Evolutionary conservation across 2,888 invertebrate genomes (phyloP), one percentile per base, ranked within the genome.

Genomic region (Shargacucullia verbasci): DNA sequence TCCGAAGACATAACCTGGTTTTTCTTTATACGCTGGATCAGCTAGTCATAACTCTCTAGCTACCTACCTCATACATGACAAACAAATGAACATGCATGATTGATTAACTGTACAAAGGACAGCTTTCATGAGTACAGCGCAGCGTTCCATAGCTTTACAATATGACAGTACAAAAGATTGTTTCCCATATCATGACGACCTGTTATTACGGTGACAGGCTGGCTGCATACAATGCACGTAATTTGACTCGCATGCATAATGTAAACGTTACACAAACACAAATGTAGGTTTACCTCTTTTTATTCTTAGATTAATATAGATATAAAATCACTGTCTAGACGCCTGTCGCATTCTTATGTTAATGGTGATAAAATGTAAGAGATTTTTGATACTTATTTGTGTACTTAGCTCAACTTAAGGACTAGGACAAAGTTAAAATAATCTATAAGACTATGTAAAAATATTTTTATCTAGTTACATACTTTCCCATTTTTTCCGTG

Each of bases 121-220:
- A 4, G 2, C 4, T 20, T 20, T 20, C 2, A 20, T 38, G 29
- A 13, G 37, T 2, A 45, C n/a, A 34, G 8, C 40, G 50, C 54
- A 63, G 39, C 67, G 47, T 59, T 69, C 62, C 66, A 54, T 59
- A 54, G 44, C 59, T 55, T 55, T 65, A 68, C 56, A 60, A 37
- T 57, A 46, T 34, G 27, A 40, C 35, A 46, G 40, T 45, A 60
- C 52, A 63, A 64, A 69, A 62, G 56, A 56, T 53, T 31, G 58
- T 59, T 72, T 76, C 74, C 68, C 76, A 76, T 76, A 74, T 73
- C 76, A 74, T 70, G 66, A 54, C 43, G 64, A 46, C 65, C 54
- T 74, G 72, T 68, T 69, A 72, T 62, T 70, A 43, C 58, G 61
- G 58, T 59, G 68, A 61, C 68, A 65, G 44, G 38, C 37, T 43